These are phyloP conservation scores for Anticlea derivata DNA, from an alignment of 2,888 invertebrate species.

Conservation along the genomic window DNA sequence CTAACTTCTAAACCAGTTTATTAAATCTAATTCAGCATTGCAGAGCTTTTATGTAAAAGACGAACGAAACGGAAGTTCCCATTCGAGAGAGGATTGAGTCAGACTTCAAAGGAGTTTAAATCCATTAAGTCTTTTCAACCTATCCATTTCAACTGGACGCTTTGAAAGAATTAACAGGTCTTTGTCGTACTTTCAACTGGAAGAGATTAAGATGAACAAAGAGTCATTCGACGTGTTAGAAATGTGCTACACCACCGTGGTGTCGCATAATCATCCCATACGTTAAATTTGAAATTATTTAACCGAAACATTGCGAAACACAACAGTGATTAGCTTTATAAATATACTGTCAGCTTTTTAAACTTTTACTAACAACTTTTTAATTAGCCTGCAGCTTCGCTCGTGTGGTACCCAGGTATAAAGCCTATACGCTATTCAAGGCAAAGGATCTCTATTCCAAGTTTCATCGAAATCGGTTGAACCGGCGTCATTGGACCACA, in stretches of 20 bases:
- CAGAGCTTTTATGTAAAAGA: conserved; percentile 27
- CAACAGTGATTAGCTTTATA: too few relatives aligned
- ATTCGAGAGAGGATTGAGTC: conserved; percentile 26
- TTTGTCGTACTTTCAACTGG: conserved; percentile 26
- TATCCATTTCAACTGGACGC: conserved; percentile 31
- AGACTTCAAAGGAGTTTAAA: conserved; percentile 38
- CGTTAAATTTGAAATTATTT: too few relatives aligned
- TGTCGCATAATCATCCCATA: background rate
- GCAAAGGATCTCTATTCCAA: too few relatives aligned
- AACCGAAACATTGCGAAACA: too few relatives aligned
- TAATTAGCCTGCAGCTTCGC: too few relatives aligned
- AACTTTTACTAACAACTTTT: too few relatives aligned
- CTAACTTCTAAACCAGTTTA: conserved; percentile 10
- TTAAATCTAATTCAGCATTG: conserved; percentile 27
- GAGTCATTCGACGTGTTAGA: background rate
- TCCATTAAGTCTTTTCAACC: conserved; percentile 37
- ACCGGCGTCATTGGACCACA: too few relatives aligned
- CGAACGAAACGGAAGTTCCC: conserved; percentile 29
- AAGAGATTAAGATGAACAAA: conserved; percentile 23
- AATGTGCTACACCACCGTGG: too few relatives aligned
- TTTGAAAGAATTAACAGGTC: conserved; percentile 26
- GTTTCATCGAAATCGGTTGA: too few relatives aligned
- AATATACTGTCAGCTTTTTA: too few relatives aligned
- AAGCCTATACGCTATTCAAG: too few relatives aligned
- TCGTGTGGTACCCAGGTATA: too few relatives aligned